phyloP scores from a whole-genome alignment of 2,113 vertebrate genomes.

The Callorhinus ursinus region DNA sequence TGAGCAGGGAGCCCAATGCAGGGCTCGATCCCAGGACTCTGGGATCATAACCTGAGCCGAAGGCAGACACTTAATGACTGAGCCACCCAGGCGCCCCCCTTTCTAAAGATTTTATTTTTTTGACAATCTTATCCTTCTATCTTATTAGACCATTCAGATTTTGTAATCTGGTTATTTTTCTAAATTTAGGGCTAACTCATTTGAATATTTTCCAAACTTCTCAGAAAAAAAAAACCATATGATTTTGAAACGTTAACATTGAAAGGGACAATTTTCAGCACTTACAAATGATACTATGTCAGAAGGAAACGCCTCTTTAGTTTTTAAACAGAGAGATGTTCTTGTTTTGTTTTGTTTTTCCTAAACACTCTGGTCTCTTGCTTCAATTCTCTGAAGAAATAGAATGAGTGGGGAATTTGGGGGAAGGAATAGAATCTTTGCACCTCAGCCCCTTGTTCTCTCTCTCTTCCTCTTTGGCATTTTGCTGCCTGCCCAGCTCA shows the following conservation, averaged over 20 bases:
- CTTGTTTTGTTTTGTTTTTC: not conserved
- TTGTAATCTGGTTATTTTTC: not conserved
- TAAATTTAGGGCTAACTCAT: not conserved
- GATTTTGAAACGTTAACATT: not conserved
- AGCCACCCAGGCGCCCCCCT: too few species aligned
- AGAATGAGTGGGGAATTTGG: not conserved
- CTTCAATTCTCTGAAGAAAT: not conserved
- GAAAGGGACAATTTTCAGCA: not conserved
- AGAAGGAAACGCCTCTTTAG: not conserved
- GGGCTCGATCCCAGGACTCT: too few species aligned
- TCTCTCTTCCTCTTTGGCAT: not conserved
- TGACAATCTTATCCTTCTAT: not conserved
- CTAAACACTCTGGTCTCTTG: not conserved
- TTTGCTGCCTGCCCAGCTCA: not conserved
- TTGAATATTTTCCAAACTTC: constrained; percentile 11
- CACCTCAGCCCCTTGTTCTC: not conserved
- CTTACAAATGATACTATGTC: not conserved
- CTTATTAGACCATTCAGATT: not conserved
- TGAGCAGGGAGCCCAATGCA: too few species aligned
- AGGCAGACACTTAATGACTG: too few species aligned
- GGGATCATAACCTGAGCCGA: too few species aligned
- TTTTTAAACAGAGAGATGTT: not conserved
- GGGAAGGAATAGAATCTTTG: not conserved
- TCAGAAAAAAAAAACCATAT: not conserved
- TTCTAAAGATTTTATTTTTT: too few species aligned